These are phyloP conservation scores for Steromphala cineraria DNA, from an alignment of 2,888 invertebrate genomes.

Conservation along the genomic window DNA sequence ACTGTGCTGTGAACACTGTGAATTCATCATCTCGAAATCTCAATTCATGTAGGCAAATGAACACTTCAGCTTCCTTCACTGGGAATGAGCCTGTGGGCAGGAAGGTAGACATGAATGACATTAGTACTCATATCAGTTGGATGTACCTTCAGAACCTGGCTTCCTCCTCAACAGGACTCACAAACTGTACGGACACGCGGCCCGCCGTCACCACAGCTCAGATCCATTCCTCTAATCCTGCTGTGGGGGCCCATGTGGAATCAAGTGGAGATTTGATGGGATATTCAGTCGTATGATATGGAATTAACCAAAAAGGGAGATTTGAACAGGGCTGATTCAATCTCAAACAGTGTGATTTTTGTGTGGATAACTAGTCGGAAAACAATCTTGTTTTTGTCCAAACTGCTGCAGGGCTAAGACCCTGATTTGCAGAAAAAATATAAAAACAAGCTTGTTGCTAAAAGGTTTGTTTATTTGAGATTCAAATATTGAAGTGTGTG, in stretches of 20 bases:
- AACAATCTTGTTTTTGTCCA: not conserved
- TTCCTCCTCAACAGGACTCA: not conserved
- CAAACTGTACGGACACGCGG: not conserved
- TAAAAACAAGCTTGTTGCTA: not conserved
- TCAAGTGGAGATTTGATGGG: constrained; percentile 32
- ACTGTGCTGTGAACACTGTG: not conserved
- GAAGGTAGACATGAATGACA: constrained; percentile 31
- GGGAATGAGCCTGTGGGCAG: not conserved
- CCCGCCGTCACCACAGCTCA: constrained; percentile 29
- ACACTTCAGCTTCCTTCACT: not conserved
- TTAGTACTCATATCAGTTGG: constrained; percentile 42
- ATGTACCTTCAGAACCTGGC: constrained; percentile 39
- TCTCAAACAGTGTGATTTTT: not conserved
- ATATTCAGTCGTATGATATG: constrained; percentile 39
- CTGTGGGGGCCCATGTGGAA: not conserved
- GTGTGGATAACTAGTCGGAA: constrained; percentile 2
- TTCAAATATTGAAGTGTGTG: not conserved
- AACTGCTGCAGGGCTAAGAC: not conserved
- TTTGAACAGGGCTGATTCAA: not conserved
- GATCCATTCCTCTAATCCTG: constrained; percentile 23
- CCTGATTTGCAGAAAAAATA: not conserved
- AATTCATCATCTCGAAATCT: not conserved
- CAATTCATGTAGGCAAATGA: not conserved
- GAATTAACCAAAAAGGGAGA: not conserved
- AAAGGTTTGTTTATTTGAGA: not conserved